Base-by-base conservation (phyloP, 2,113 vertebrate genomes). In the Lonchura striata region DNA sequence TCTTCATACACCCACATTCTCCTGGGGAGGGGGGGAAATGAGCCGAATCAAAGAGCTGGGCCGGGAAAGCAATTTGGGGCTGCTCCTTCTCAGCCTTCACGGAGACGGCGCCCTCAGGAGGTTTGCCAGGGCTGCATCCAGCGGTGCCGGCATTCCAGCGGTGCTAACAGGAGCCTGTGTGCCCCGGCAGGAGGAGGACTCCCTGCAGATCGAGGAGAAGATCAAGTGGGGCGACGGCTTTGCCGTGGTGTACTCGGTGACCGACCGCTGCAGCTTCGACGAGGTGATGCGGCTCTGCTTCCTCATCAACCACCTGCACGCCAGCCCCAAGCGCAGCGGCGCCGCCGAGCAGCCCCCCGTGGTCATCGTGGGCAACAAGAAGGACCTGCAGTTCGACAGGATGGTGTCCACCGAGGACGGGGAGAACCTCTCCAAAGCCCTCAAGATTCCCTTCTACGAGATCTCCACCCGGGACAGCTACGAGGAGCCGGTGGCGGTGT, bases 221-320 rank as follows among this genome's bases (percentile, higher is more conserved):
- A 98, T 98, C 80, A 98, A 98, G 35, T 98, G 98, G 98, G 98
- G 98, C 1, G 98, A 98, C 1, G 97, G 98, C 69, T 98, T 98
- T 13, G 96, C 98, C 0, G 97, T 98, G 53, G 97, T 98, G 57
- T 98, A 98, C 96, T 98, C 98, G 0, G 98, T 98, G 95, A 98
- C 98, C 0, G 98, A 98, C 92, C 72, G 98, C 27, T 98, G 98
- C 86, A 98, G 98, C 95, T 98, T 98, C 3, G 98, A 98, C 2
- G 98, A 98, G 94, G 98, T 98, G 17, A 97, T 98, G 97, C 86
- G 98, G 20, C 94, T 98, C 8, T 98, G 98, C 27, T 98, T 98
- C 92, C 96, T 98, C 74, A 97, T 98, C 90, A 97, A 98, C 74
- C 98, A 98, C 95, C 91, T 98, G 77, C 98, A 98, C 91, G 56